phyloP scores from a whole-genome alignment of 2,113 vertebrate species.

The Gallinago jamesoni region DNA sequence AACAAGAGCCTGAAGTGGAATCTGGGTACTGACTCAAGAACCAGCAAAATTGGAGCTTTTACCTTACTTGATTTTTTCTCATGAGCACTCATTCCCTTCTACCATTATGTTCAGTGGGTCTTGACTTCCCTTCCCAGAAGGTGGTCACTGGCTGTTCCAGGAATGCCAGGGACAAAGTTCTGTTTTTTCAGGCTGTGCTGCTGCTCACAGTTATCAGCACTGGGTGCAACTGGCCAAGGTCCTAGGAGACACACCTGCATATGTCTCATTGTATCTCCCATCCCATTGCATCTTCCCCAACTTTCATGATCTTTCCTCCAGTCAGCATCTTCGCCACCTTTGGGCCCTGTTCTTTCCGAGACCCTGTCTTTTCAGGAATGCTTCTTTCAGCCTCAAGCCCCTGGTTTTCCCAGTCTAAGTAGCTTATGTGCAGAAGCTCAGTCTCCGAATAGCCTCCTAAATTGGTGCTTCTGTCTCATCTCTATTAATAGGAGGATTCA shows the following conservation, averaged over 20 bases:
- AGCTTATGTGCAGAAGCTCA: background rate
- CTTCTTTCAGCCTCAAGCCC: background rate
- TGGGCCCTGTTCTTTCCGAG: background rate
- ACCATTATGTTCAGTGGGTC: background rate
- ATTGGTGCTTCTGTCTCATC: background rate
- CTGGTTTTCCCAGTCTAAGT: background rate
- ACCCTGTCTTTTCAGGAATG: background rate
- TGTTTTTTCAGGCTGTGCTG: background rate
- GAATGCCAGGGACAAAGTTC: rapidly evolving
- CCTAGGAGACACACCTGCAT: background rate
- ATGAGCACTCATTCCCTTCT: background rate
- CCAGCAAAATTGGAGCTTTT: background rate
- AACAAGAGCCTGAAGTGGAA: background rate
- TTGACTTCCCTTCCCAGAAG: background rate
- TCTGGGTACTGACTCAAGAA: background rate
- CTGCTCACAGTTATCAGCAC: background rate
- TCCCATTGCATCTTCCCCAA: background rate
- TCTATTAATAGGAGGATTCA: background rate
- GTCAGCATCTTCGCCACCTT: background rate
- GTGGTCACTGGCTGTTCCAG: background rate
- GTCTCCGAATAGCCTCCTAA: background rate
- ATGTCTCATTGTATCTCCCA: background rate
- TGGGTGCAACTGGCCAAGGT: background rate
- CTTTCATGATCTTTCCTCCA: background rate
- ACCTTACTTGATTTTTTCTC: background rate